Evolutionary conservation across 1,140 invertebrate genomes (phyloP).

Genomic region (Choristoneura fumiferana): DNA sequence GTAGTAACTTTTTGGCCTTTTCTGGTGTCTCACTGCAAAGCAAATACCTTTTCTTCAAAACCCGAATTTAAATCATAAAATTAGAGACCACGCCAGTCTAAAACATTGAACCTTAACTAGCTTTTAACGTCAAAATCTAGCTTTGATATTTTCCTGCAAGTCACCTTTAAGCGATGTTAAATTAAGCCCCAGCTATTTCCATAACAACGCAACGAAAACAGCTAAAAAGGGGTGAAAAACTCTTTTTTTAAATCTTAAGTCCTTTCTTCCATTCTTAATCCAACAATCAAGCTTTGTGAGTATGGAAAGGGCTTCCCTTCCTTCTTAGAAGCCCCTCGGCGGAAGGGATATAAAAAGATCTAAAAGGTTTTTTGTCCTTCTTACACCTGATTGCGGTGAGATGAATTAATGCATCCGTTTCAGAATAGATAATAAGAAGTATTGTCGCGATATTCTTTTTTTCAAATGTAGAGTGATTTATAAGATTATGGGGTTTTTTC

Average conservation of each 20-base stretch:
- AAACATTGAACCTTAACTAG: too few relatives aligned
- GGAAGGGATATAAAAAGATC: constrained; percentile 17
- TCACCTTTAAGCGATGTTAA: too few relatives aligned
- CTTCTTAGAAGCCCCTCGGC: constrained; percentile 5
- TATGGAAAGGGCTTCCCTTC: constrained; percentile 8
- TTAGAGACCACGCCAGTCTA: too few relatives aligned
- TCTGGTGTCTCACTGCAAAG: too few relatives aligned
- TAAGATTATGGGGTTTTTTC: too few relatives aligned
- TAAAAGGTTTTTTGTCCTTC: constrained; percentile 13
- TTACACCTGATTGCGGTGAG: constrained; percentile 13
- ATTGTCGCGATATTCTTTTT: neutral
- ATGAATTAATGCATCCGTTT: constrained; percentile 17
- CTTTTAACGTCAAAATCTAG: too few relatives aligned
- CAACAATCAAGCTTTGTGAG: constrained; percentile 12
- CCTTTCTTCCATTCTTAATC: constrained; percentile 4
- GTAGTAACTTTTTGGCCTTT: too few relatives aligned
- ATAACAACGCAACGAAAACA: neutral
- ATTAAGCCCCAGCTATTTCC: neutral
- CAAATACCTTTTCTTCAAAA: too few relatives aligned
- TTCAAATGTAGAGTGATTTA: too few relatives aligned
- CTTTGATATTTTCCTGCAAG: too few relatives aligned
- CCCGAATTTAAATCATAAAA: too few relatives aligned
- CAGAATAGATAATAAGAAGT: neutral
- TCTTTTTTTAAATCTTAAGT: neutral
- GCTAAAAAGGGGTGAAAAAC: neutral